Conservation (phyloP, 2,113 vertebrate species). For the Petaurus breviceps region DNA sequence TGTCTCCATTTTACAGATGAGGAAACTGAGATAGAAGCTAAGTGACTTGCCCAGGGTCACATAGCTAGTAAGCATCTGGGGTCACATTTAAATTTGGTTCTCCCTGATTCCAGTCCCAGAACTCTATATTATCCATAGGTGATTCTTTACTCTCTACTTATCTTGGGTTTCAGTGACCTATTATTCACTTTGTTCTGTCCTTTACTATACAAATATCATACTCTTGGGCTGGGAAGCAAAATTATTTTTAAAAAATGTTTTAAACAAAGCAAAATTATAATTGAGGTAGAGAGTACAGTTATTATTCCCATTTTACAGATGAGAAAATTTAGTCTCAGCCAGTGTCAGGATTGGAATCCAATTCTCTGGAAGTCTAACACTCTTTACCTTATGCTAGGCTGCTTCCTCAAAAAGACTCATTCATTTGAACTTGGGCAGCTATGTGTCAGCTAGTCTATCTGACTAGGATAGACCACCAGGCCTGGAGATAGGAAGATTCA, state of each 20-base stretch:
- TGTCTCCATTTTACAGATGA: neutral
- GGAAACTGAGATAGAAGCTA: neutral
- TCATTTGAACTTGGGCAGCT: neutral
- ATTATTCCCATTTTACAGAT: neutral
- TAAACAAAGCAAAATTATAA: neutral
- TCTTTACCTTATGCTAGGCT: neutral
- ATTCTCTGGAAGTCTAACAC: neutral
- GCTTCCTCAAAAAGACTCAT: neutral
- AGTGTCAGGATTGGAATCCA: neutral
- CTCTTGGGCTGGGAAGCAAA: neutral
- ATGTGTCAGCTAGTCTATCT: neutral
- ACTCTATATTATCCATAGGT: neutral
- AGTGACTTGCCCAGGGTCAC: neutral
- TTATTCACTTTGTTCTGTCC: neutral
- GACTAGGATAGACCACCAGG: neutral
- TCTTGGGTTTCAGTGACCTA: neutral
- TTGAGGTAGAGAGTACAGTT: neutral
- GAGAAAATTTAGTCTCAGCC: neutral
- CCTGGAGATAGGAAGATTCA: neutral
- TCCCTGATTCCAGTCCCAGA: neutral
- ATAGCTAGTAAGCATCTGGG: neutral
- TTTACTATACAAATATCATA: neutral
- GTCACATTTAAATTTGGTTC: neutral
- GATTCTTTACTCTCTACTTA: neutral
- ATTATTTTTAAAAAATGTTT: neutral